Evolutionary conservation across 1,140 invertebrate species (phyloP), one percentile per base, ranked within the genome.

Genomic region (Cydia amplana): DNA sequence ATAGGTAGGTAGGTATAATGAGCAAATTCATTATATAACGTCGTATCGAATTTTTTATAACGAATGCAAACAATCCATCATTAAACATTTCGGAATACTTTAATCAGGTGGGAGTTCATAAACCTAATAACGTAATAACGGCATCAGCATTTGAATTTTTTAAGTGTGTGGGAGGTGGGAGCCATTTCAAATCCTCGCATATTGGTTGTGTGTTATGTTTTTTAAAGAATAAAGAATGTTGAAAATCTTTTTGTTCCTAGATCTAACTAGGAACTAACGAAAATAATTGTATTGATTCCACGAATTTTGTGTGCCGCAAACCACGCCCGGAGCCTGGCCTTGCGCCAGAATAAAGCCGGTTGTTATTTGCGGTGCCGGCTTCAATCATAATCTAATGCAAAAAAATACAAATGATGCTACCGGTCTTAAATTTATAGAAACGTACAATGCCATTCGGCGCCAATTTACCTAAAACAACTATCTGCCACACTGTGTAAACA

Each of bases 311-410:
- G 80, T 76, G 79, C 78, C 75, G 81, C 75, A 77, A 60, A 83
- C 83, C 84, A 79, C 88, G 77, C 83, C 85, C 79, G 73, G 65
- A 28, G 73, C 0, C 81, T 89, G 88, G 87, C 84, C 78, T 82
- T 82, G 77, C 73, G 86, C 89, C 89, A 91, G 83, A 80, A 82
- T 83, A 85, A 85, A 46, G 80, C 82, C 84, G 84, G 80, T 75
- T 83, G 77, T 80, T 80, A 74, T 77, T 78, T 75, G 72, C 73
- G 74, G 73, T 40, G 51, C 75, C 73, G 74, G 76, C 72, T 20
- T 81, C 72, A 18, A 70, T 70, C 65, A 70, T 32, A 70, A 70
- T 40, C 14, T 73, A 73, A 49, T 25, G 14, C n/a, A n/a, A n/a
- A 73, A 73, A 49, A 73, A 25, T 12, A 73, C 46, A 20, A 40